These are phyloP conservation scores for Brachionus plicatilis DNA, from an alignment of 1,140 invertebrate species.

Conservation along the genomic window DNA sequence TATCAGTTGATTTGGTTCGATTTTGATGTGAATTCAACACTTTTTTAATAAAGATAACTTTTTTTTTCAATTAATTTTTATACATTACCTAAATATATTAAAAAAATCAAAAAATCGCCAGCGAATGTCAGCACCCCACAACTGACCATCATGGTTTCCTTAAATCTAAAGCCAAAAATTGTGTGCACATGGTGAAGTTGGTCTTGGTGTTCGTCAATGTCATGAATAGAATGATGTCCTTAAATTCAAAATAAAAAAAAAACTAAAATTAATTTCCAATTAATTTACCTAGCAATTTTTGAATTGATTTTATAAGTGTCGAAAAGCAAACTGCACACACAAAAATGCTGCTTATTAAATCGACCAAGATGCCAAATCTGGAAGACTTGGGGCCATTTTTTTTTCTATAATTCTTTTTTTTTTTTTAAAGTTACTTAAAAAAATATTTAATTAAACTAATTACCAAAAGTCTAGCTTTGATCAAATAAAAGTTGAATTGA, in stretches of 20 bases:
- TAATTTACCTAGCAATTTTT: neutral
- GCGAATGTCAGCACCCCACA: neutral
- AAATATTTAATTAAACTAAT: neutral
- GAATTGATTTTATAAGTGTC: neutral
- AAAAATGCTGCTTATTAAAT: constrained; percentile 16
- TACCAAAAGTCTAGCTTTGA: neutral
- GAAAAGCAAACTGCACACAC: constrained; percentile 24
- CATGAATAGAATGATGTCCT: neutral
- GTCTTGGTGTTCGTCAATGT: neutral
- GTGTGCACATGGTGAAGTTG: neutral
- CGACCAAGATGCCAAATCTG: neutral
- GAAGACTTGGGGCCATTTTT: neutral
- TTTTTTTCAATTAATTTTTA: neutral
- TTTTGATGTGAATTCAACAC: neutral
- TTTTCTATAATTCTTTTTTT: neutral
- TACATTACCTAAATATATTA: neutral
- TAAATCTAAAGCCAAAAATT: neutral
- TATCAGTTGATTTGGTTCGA: neutral
- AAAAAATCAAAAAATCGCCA: neutral
- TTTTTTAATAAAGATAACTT: neutral
- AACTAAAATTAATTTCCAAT: neutral
- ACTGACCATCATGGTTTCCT: neutral
- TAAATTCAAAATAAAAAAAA: neutral
- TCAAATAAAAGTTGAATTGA: neutral
- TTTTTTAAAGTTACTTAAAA: neutral